Evolutionary conservation across 2,113 vertebrate genomes (phyloP), one percentile per base, ranked within the genome.

Genomic region (Colius striatus): DNA sequence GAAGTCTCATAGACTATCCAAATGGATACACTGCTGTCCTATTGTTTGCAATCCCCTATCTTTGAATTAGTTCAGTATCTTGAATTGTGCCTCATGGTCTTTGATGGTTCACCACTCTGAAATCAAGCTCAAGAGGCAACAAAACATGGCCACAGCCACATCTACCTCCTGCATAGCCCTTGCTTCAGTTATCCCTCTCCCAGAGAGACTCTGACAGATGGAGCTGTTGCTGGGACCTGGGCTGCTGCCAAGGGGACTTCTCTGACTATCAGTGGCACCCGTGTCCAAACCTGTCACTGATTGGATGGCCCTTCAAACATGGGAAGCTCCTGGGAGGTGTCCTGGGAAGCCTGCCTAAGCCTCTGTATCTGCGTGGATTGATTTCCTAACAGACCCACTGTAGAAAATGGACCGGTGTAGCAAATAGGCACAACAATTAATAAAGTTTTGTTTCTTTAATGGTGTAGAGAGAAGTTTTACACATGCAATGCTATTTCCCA

Each of bases 161-260:
- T 84, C 36, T 53, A 53, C 7, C 16, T 75, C 53, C 57, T 41
- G 43, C 8, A 0, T 5, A 19, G 48, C 25, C 36, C 70, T 76
- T 66, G 51, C 48, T 90, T 70, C 67, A 14, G 3, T 8, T 27
- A 11, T 68, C 41, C 51, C 51, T 80, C 48, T 86, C 68, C 47
- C 1, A 0, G 55, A 23, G 71, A 74, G 51, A 51, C 60, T 78
- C 47, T 71, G 88, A 84, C 85, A 93, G 94, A 95, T 78, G 79
- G 88, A 81, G 54, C 67, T 92, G 38, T 45, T 91, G 90, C 80
- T 75, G 88, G 27, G 83, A 26, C 50, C 76, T 87, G 79, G 76
- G 68, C 61, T 88, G 38, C 76, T 93, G 93, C 88, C 95, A 95
- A 30, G 8, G 65, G 79, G 41, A 78, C 27, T 90, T 75, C 71